Conservation (phyloP, 2,888 invertebrate genomes). For the Drosophila trichaetosa region DNA sequence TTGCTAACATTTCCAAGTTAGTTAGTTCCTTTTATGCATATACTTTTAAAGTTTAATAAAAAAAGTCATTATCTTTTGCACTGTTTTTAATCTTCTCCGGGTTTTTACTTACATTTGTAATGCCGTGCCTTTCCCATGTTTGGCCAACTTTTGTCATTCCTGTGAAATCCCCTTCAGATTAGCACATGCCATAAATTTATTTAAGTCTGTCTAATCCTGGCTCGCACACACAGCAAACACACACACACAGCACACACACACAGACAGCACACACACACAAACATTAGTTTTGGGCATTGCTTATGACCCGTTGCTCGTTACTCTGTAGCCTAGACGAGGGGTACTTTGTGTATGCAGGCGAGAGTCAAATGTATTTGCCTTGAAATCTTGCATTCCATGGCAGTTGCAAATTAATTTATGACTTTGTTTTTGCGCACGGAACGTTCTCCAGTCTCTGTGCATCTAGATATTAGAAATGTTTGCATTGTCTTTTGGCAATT, state of each 20-base stretch:
- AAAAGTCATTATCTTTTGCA: not conserved
- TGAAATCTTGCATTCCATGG: slow-evolving; percentile 65
- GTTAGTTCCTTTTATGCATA: not conserved
- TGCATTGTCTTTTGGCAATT: slow-evolving; percentile 54
- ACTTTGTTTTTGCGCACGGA: slow-evolving; percentile 48
- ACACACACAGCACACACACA: slow-evolving; percentile 22
- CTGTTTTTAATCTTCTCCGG: slow-evolving; percentile 11
- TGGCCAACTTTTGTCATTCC: slow-evolving; percentile 30
- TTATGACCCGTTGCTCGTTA: slow-evolving; percentile 13
- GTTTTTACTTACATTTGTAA: slow-evolving; percentile 24
- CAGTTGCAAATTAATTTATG: slow-evolving; percentile 74
- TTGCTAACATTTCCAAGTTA: not conserved
- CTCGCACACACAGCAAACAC: slow-evolving; percentile 18
- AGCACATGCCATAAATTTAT: slow-evolving; percentile 75
- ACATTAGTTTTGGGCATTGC: slow-evolving; percentile 47
- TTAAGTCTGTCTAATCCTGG: slow-evolving; percentile 68
- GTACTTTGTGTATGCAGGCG: slow-evolving; percentile 20
- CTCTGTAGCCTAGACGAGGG: not conserved
- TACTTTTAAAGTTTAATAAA: too few species aligned
- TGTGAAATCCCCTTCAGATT: slow-evolving; percentile 58
- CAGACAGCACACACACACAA: slow-evolving; percentile 29
- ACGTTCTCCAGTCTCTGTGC: slow-evolving; percentile 27
- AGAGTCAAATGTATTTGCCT: slow-evolving; percentile 29
- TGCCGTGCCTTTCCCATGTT: slow-evolving; percentile 13
- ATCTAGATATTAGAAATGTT: slow-evolving; percentile 32